Percentiles rank a stretch among this genome's conserved stretches.
Evolutionary conservation across 2,797 vertebrate species (phyloP).

Genomic region (Danio albolineatus): DNA sequence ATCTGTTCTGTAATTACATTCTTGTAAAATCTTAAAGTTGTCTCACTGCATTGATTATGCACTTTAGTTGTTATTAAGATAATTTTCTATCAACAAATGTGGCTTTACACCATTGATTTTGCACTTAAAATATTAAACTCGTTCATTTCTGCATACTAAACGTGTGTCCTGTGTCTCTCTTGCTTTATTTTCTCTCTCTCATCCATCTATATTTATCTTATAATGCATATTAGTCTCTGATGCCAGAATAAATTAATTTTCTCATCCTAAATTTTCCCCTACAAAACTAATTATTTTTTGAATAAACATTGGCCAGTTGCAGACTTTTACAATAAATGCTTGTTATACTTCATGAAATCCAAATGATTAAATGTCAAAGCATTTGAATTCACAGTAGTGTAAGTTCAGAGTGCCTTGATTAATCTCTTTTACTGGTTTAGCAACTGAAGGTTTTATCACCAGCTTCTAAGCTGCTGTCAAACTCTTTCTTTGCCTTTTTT

Average conservation of each 20-base stretch:
- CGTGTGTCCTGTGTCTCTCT: background rate
- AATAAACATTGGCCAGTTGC: too few relatives aligned
- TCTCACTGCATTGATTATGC: background rate
- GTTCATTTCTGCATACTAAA: background rate
- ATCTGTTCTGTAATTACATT: background rate
- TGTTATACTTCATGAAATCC: too few relatives aligned
- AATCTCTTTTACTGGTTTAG: background rate
- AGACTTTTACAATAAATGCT: background rate
- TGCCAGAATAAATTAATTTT: too few relatives aligned
- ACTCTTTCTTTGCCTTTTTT: conserved; percentile 14
- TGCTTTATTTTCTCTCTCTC: too few relatives aligned
- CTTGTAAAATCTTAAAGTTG: background rate
- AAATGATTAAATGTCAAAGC: background rate
- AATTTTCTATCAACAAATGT: background rate
- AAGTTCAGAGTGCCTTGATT: background rate
- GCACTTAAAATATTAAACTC: too few relatives aligned
- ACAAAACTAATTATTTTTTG: too few relatives aligned
- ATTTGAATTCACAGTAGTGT: background rate
- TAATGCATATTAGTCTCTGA: too few relatives aligned
- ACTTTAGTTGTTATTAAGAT: conserved; percentile 7
- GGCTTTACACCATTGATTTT: too few relatives aligned
- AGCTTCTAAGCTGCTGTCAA: conserved; percentile 21
- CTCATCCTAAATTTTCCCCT: too few relatives aligned
- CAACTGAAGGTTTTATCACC: background rate
- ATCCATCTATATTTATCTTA: too few relatives aligned